Evolutionary conservation across 2,113 vertebrate species (phyloP).

Genomic region (Platanista minor): DNA sequence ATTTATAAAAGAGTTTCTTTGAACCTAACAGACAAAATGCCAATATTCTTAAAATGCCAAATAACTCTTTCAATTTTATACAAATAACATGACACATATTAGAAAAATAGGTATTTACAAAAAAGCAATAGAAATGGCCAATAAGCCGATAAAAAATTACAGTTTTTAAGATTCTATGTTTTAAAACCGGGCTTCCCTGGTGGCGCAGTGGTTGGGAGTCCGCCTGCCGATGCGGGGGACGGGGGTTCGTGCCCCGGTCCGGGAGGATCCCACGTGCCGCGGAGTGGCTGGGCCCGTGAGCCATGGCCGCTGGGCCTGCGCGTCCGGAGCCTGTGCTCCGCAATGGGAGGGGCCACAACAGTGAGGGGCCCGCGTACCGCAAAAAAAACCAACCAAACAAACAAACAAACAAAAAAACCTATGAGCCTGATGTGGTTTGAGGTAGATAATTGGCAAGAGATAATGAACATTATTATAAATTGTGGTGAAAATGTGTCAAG

Average conservation of each 20-base stretch:
- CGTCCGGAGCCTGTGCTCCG: too few species aligned
- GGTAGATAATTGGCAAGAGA: not conserved
- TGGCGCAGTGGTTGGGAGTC: too few species aligned
- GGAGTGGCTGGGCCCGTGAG: too few species aligned
- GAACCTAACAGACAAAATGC: not conserved
- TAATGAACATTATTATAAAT: not conserved
- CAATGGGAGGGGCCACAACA: too few species aligned
- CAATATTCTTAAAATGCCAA: not conserved
- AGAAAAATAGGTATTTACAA: not conserved
- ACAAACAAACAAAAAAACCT: too few species aligned
- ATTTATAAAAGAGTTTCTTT: not conserved
- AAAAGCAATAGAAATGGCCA: not conserved
- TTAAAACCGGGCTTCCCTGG: too few species aligned
- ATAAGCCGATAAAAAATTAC: not conserved
- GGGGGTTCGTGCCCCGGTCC: too few species aligned
- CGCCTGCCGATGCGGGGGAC: too few species aligned
- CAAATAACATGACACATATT: not conserved
- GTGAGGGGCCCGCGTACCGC: too few species aligned
- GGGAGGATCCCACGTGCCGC: too few species aligned
- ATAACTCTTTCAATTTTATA: not conserved
- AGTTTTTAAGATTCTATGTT: not conserved
- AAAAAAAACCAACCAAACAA: too few species aligned
- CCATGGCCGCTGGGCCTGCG: too few species aligned
- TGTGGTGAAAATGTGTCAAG: not conserved
- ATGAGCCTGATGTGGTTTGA: not conserved